These are phyloP conservation scores for Hippopotamus amphibius DNA, from an alignment of 2,113 vertebrate species.

Conservation along the genomic window DNA sequence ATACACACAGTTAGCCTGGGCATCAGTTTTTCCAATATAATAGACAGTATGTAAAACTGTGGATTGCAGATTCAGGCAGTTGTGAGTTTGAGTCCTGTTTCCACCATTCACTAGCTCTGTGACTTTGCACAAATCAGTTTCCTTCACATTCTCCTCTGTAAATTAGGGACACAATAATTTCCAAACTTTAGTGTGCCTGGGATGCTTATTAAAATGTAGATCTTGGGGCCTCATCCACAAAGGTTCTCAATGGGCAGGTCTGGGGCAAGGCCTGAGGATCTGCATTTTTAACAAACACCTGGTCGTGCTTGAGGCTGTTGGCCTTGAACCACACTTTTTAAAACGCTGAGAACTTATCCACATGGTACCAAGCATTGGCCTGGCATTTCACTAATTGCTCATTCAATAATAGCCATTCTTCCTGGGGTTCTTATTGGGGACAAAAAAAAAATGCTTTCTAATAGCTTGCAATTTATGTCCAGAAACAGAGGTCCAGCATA, in stretches of 20 bases:
- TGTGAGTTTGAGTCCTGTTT: not conserved
- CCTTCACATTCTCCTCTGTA: not conserved
- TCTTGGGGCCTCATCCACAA: not conserved
- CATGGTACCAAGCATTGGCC: not conserved
- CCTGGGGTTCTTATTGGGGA: not conserved
- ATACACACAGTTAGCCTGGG: not conserved
- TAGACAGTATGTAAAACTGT: not conserved
- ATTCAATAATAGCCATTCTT: not conserved
- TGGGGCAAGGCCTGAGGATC: not conserved
- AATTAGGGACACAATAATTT: not conserved
- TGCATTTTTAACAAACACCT: not conserved
- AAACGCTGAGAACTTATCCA: not conserved
- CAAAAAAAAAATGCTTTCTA: conserved; percentile 32
- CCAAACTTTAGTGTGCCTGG: not conserved
- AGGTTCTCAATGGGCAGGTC: not conserved
- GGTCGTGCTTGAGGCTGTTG: not conserved
- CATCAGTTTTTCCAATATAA: not conserved
- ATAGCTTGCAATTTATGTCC: conserved; percentile 5
- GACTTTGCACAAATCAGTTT: not conserved
- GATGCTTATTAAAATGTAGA: not conserved
- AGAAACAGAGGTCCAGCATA: conserved; percentile 35
- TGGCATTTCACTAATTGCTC: conserved; percentile 28
- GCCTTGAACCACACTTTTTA: not conserved
- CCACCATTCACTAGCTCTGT: not conserved
- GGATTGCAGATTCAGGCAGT: not conserved